Conservation (phyloP, 2,888 invertebrate genomes). For the Drosophila atripex region DNA sequence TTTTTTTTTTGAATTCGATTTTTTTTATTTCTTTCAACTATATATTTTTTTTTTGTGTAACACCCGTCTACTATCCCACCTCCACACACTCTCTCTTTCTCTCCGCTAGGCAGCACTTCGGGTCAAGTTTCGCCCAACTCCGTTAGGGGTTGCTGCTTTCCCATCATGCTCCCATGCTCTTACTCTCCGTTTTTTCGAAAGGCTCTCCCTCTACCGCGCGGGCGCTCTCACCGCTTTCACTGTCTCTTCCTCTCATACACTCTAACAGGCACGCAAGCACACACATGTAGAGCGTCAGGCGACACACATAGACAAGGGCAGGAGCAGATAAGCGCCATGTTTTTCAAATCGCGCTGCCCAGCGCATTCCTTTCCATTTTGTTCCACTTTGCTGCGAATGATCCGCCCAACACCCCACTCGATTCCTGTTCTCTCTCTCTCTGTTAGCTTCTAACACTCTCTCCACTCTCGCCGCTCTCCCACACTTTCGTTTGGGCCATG, state of each 20-base stretch:
- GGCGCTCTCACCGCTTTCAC: slow-evolving; percentile 74
- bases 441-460: slow-evolving; percentile 33
- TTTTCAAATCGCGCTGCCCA: slow-evolving; percentile 70
- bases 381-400: slow-evolving; percentile 63
- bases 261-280: slow-evolving; percentile 30
- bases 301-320: slow-evolving; percentile 69
- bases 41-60: neutral
- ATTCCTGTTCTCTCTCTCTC: slow-evolving; percentile 37
- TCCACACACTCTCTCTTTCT: slow-evolving; percentile 29
- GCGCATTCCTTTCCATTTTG: slow-evolving; percentile 76
- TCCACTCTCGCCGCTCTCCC: slow-evolving; percentile 20
- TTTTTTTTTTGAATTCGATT: slow-evolving; percentile 3
- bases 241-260: slow-evolving; percentile 42
- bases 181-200: neutral
- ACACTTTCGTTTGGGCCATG: slow-evolving; percentile 59
- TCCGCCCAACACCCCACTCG: slow-evolving; percentile 38
- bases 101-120: slow-evolving; percentile 32
- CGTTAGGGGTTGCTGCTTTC: slow-evolving; percentile 73
- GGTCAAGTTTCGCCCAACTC: slow-evolving; percentile 72
- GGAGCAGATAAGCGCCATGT: slow-evolving; percentile 59
- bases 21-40: neutral
- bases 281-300: slow-evolving; percentile 8
- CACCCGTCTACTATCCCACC: slow-evolving; percentile 8
- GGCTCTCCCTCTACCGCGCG: slow-evolving; percentile 55
- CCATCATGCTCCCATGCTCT: slow-evolving; percentile 39